A percentile compares a stretch with the other conserved stretches of the same genome.
Evolutionary conservation across 2,797 vertebrate species (phyloP).

Genomic region (Platyrinchus mystaceus): DNA sequence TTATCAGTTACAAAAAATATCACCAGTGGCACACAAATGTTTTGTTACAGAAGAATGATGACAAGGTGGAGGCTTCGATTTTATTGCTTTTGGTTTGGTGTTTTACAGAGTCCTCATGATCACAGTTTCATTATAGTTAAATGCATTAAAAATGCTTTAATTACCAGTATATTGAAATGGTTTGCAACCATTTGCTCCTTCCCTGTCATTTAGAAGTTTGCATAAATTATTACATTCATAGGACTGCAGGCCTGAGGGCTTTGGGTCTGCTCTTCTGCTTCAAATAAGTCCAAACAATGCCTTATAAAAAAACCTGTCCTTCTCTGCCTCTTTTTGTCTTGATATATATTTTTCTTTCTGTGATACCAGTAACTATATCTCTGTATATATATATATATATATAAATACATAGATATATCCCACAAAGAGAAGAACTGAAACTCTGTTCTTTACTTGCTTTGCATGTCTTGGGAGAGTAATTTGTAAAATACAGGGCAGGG

Average conservation of each 20-base stretch:
- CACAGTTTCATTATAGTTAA: background rate
- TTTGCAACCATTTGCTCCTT: background rate
- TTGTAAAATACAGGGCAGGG: background rate
- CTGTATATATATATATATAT: background rate
- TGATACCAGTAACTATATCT: background rate
- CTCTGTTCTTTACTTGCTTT: background rate
- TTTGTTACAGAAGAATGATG: background rate
- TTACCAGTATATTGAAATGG: background rate
- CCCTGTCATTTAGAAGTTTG: background rate
- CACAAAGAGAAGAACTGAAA: background rate
- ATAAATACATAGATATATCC: background rate
- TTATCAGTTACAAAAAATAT: background rate
- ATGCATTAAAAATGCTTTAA: background rate
- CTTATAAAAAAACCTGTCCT: background rate
- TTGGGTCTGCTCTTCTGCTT: background rate
- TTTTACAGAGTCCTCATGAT: background rate
- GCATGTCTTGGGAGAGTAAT: constrained; percentile 23
- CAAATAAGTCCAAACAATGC: background rate
- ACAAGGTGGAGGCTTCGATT: background rate
- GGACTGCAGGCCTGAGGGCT: background rate
- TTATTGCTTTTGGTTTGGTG: background rate
- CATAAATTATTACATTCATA: background rate
- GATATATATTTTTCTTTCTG: background rate
- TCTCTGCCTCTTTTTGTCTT: background rate
- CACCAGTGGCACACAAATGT: background rate